Evolutionary conservation across 2,888 invertebrate genomes (phyloP).

Genomic region (Phragmatobia fuliginosa): DNA sequence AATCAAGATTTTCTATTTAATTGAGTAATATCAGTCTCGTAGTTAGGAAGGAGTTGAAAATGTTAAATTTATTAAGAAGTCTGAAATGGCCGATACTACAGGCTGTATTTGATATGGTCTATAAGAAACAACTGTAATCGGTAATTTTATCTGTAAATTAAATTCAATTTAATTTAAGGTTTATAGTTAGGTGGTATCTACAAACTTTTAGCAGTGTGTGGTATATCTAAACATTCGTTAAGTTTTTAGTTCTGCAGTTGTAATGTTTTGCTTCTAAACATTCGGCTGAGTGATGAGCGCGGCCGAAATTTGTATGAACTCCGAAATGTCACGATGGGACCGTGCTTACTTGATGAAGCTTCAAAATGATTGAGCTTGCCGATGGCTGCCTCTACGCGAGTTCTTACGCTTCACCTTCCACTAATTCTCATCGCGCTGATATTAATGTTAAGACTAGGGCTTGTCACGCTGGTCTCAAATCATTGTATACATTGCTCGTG

Average conservation of each 20-base stretch:
- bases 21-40: constrained; percentile 78
- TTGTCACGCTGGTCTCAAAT: constrained; percentile 41
- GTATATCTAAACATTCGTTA: constrained; percentile 63
- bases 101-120: constrained; percentile 79
- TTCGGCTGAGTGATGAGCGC: constrained; percentile 55
- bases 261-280: constrained; percentile 67
- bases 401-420: constrained; percentile 55
- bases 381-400: constrained; percentile 57
- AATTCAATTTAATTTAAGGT: constrained; percentile 79
- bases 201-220: constrained; percentile 68
- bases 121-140: constrained; percentile 75
- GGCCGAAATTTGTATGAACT: constrained; percentile 70
- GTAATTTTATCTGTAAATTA: constrained; percentile 77
- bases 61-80: constrained; percentile 76
- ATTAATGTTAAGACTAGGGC: constrained; percentile 36
- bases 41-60: constrained; percentile 80
- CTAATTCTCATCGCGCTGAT: constrained; percentile 40
- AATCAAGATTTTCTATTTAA: constrained; percentile 78
- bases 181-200: constrained; percentile 78
- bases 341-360: constrained; percentile 38
- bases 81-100: constrained; percentile 77
- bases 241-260: constrained; percentile 65
- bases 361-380: constrained; percentile 43
- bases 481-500: constrained; percentile 18
- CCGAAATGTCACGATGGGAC: constrained; percentile 69